Evolutionary conservation across 2,888 invertebrate genomes (phyloP).

Genomic region (Brassicogethes aeneus): DNA sequence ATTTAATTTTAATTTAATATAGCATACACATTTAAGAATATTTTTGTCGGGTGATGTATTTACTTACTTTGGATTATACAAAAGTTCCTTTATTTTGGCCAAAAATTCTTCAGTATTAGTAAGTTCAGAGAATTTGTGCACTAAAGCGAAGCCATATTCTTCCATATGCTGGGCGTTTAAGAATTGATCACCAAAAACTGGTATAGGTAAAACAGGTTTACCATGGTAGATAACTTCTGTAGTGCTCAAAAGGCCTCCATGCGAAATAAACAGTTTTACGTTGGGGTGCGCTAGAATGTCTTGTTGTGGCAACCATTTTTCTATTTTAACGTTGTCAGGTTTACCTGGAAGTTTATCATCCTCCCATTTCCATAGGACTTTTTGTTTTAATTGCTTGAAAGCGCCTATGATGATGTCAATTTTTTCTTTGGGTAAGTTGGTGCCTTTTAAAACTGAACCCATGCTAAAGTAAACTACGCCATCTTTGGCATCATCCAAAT

Average conservation of each 20-base stretch:
- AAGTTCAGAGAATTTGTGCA: not conserved
- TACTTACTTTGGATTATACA: not conserved
- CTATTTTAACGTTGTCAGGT: slow-evolving; percentile 37
- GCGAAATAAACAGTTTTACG: slow-evolving; percentile 48
- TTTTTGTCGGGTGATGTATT: too few relatives aligned
- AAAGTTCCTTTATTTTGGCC: not conserved
- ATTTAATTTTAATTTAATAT: too few relatives aligned
- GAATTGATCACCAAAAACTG: slow-evolving; percentile 43
- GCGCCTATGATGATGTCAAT: slow-evolving; percentile 46
- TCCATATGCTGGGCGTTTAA: not conserved
- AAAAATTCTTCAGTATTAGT: not conserved
- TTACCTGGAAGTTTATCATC: slow-evolving; percentile 35
- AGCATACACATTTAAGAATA: too few relatives aligned
- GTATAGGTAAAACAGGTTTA: slow-evolving; percentile 45
- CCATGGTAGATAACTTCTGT: slow-evolving; percentile 46
- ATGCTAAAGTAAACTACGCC: slow-evolving; percentile 49
- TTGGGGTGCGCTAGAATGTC: slow-evolving; percentile 43
- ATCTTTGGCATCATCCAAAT: slow-evolving; percentile 20
- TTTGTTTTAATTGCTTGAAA: slow-evolving; percentile 51
- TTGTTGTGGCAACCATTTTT: slow-evolving; percentile 30
- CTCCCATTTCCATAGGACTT: slow-evolving; percentile 64
- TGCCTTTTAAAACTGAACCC: slow-evolving; percentile 50
- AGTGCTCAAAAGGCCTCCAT: slow-evolving; percentile 49
- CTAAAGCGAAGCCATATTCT: not conserved
- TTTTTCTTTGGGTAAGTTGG: slow-evolving; percentile 45